These are phyloP conservation scores for Erannis defoliaria DNA, from an alignment of 2,888 invertebrate genomes.

Conservation along the genomic window DNA sequence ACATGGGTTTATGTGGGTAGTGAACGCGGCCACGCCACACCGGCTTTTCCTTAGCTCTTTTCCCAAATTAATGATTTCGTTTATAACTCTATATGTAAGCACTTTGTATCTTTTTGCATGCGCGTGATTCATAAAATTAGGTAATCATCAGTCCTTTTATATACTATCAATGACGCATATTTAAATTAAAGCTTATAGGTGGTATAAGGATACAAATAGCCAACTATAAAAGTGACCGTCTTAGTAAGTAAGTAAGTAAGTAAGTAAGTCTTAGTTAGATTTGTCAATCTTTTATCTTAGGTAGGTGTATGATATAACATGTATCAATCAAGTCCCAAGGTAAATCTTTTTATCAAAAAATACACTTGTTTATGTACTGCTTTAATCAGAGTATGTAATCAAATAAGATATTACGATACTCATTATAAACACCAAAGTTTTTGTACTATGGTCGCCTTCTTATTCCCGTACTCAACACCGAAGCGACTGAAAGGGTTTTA, in stretches of 20 bases:
- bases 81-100: slow-evolving; percentile 3
- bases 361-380: not conserved
- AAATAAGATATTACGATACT: not conserved
- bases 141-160: slow-evolving; percentile 1
- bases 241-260: no score
- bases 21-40: slow-evolving; percentile 8
- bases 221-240: no score
- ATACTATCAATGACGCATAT: not conserved
- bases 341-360: not conserved
- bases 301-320: not conserved
- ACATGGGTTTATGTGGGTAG: slow-evolving; percentile 30
- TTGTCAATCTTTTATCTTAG: not conserved
- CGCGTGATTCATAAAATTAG: slow-evolving; percentile 15
- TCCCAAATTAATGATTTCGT: slow-evolving; percentile 11
- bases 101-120: slow-evolving; percentile 5
- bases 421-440: not conserved
- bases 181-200: not conserved
- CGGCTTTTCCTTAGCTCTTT: slow-evolving; percentile 19
- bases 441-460: not conserved
- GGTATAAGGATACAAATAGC: not conserved
- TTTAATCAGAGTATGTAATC: not conserved
- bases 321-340: no score
- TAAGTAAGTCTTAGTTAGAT: no score
- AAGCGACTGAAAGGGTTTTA: not conserved
- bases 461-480: not conserved